phyloP scores from a whole-genome alignment of 2,797 vertebrate species.

The Phrynocephalus guinanensis region DNA sequence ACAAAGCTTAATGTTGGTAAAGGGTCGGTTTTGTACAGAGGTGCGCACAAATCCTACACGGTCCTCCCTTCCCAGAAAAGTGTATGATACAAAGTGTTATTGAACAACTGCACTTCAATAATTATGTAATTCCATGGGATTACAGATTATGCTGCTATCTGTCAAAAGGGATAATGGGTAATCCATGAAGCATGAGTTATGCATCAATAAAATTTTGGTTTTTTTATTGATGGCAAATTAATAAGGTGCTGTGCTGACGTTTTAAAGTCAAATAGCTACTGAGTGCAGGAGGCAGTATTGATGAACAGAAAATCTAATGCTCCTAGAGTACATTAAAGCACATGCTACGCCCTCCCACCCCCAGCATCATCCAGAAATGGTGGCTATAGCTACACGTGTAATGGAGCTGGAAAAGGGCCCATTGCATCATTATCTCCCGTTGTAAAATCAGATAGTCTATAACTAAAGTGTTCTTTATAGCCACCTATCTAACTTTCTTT shows the following conservation, averaged over 20 bases:
- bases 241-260: constrained; percentile 50
- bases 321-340: constrained; percentile 43
- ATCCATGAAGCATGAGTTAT: constrained; percentile 56
- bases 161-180: constrained; percentile 55
- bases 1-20: background rate
- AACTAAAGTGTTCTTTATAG: background rate
- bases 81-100: constrained; percentile 28
- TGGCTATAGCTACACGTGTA: constrained; percentile 48
- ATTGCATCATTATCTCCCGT: background rate
- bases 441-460: constrained; percentile 8
- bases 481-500: background rate
- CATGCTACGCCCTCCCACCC: constrained; percentile 3
- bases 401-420: constrained; percentile 1
- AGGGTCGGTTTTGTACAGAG: background rate
- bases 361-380: constrained; percentile 24
- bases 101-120: constrained; percentile 40
- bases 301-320: constrained; percentile 42
- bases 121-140: constrained; percentile 54
- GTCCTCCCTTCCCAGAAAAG: constrained; percentile 10
- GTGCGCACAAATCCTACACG: background rate
- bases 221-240: constrained; percentile 48
- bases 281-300: constrained; percentile 43
- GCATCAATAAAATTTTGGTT: constrained; percentile 53
- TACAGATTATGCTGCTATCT: constrained; percentile 50
- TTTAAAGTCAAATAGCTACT: constrained; percentile 57